These are phyloP conservation scores for Isoperla grammatica DNA, from an alignment of 2,888 invertebrate genomes.

Conservation along the genomic window DNA sequence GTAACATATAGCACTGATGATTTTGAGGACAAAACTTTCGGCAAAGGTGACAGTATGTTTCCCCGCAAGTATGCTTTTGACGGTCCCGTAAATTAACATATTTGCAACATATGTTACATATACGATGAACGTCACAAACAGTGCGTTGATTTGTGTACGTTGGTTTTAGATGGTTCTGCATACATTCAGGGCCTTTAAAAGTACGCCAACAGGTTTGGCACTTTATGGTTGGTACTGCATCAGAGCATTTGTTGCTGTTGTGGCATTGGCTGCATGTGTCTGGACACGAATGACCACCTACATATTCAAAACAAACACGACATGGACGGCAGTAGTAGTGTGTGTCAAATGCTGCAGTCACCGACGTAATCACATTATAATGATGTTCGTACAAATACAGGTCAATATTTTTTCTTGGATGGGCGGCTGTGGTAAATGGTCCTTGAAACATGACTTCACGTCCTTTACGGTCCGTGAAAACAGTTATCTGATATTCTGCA, in stretches of 20 bases:
- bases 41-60: background rate
- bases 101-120: too few relatives aligned
- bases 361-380: background rate
- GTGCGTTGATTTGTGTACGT: too few relatives aligned
- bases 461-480: background rate
- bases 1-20: conserved; percentile 1
- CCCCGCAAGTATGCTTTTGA: background rate
- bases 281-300: background rate
- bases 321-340: conserved; percentile 8
- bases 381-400: background rate
- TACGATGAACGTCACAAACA: too few relatives aligned
- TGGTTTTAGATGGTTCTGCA: background rate
- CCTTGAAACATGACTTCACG: too few relatives aligned
- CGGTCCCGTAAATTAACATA: too few relatives aligned
- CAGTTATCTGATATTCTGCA: background rate
- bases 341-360: conserved; percentile 2
- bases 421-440: too few relatives aligned
- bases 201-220: background rate
- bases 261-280: background rate
- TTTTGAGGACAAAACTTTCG: background rate
- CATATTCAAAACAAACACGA: background rate
- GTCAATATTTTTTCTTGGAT: background rate
- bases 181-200: background rate
- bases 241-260: background rate
- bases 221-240: background rate